Evolutionary conservation across 2,113 vertebrate genomes (phyloP).

Genomic region (Myrmecophaga tridactyla): DNA sequence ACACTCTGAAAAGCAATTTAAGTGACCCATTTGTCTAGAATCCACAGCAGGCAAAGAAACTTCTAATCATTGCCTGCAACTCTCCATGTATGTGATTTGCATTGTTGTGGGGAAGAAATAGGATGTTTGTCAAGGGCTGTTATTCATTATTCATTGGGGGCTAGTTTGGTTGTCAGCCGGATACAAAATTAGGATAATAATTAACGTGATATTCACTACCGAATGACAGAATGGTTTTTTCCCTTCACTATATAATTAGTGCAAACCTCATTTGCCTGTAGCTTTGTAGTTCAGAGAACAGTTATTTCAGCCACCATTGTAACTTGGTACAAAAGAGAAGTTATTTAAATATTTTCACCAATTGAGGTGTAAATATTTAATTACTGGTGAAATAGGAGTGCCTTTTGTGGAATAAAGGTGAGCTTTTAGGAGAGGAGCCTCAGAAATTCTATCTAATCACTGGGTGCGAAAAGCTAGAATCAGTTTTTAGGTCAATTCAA

Average conservation of each 20-base stretch:
- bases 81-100: neutral
- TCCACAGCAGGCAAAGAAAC: neutral
- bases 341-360: conserved; percentile 51
- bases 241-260: conserved; percentile 46
- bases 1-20: neutral
- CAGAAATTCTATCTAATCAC: neutral
- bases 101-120: conserved; percentile 41
- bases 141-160: neutral
- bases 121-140: conserved; percentile 33
- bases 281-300: neutral
- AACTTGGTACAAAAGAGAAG: neutral
- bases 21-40: conserved; percentile 14
- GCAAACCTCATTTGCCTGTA: neutral
- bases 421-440: neutral
- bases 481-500: neutral
- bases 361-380: neutral
- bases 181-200: conserved; percentile 19
- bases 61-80: neutral
- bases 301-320: conserved; percentile 11
- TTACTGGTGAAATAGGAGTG: conserved; percentile 1
- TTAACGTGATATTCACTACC: conserved; percentile 53
- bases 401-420: neutral
- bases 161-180: neutral
- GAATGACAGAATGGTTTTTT: neutral
- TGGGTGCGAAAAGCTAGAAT: neutral